A percentile compares a stretch with the other conserved stretches of the same genome.
These are phyloP conservation scores for Malurus leucopterus DNA, from an alignment of 2,797 vertebrate genomes.

Conservation along the genomic window DNA sequence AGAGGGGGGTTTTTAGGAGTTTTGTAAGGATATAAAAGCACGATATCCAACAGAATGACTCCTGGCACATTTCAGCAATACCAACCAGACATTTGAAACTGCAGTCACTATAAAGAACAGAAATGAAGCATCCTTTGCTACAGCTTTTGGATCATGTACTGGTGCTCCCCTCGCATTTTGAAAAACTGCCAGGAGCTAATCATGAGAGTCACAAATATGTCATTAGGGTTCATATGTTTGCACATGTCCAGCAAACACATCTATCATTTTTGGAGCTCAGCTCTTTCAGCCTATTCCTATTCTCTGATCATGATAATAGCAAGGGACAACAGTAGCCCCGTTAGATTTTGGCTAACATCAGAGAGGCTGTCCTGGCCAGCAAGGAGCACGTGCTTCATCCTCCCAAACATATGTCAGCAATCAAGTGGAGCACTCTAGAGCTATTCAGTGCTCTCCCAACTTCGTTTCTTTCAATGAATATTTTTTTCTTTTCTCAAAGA, in stretches of 20 bases:
- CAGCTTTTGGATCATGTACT: neutral
- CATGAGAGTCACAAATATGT: neutral
- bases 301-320: neutral
- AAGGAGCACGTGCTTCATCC: neutral
- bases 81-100: neutral
- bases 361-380: neutral
- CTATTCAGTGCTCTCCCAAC: neutral
- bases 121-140: neutral
- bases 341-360: neutral
- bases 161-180: fast-evolving
- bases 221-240: neutral
- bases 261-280: neutral
- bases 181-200: neutral
- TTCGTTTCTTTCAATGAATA: neutral
- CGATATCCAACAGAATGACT: neutral
- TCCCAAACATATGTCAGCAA: constrained; percentile 16
- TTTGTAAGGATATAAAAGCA: neutral
- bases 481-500: neutral
- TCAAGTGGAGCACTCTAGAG: constrained; percentile 4
- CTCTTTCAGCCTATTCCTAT: neutral
- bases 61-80: neutral
- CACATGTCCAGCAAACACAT: neutral
- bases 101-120: neutral
- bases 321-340: neutral
- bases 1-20: fast-evolving